Conservation (phyloP, 2,888 invertebrate genomes). For the Geophilus truncorum region DNA sequence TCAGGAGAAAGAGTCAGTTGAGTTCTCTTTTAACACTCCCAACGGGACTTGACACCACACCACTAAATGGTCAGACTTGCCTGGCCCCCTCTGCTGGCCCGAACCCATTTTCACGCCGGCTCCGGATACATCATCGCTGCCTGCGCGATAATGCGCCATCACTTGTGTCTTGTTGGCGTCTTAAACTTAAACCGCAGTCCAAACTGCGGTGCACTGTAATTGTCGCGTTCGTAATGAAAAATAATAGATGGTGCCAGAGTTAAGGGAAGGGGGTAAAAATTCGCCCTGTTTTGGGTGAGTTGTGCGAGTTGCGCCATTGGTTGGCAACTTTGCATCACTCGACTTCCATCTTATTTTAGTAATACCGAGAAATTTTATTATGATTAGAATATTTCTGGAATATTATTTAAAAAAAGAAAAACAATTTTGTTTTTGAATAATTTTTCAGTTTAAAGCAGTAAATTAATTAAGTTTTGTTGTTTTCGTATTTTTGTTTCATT, state of each 20-base stretch:
- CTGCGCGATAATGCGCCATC: not conserved
- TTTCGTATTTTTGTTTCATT: too few relatives aligned
- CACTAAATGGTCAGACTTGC: slow-evolving; percentile 8
- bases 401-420: too few relatives aligned
- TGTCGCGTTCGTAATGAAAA: not conserved
- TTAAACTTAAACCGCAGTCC: not conserved
- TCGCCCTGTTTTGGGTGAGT: not conserved
- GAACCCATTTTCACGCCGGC: not conserved
- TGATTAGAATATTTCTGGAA: too few relatives aligned
- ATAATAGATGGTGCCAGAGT: not conserved
- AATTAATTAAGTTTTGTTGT: too few relatives aligned
- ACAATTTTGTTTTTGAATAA: too few relatives aligned
- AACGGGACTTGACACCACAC: slow-evolving; percentile 4
- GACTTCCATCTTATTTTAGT: too few relatives aligned
- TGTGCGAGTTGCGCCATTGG: too few relatives aligned
- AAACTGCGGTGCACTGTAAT: slow-evolving; percentile 17
- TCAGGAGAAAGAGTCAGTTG: slow-evolving; percentile 20
- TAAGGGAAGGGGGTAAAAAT: not conserved
- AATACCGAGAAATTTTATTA: too few relatives aligned
- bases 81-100: not conserved
- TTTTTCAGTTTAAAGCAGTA: too few relatives aligned
- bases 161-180: not conserved
- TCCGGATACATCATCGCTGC: not conserved
- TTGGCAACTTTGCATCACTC: too few relatives aligned
- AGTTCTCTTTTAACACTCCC: slow-evolving; percentile 19